Base-by-base conservation (phyloP, 2,113 vertebrate species). In the Helogale parvula region DNA sequence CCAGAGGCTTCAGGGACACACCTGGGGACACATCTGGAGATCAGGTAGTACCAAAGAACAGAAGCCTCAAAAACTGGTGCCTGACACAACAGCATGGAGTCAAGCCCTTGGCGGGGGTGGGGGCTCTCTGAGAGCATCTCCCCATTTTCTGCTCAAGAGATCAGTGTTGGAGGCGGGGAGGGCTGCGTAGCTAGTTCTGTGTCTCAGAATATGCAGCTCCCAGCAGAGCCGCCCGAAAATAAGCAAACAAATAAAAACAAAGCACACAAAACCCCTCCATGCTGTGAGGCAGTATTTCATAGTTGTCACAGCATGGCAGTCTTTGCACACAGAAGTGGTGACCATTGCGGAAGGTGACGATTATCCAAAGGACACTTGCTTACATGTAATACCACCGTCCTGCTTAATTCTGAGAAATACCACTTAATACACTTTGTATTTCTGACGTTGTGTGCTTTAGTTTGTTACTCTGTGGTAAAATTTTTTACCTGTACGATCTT, bases 351-450 rank as follows among this genome's bases (percentile, higher is more conserved):
- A 93, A 92, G 79, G n/a, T 84, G 41, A 89, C 71, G 50, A 10
- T 83, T 52, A 11, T 71, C 60, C 45, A 71, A 88, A 83, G 76
- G 82, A 88, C 13, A 52, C 50, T 33, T 60, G 45, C 66, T 72
- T n/a, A 23, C 23, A 7, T 41, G 16, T 5, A 45, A 2, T 45
- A 63, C 31, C 54, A 1, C 47, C 47, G 6, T 83, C 52, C 68
- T 72, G 57, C 45, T 47, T 74, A 88, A n/a, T 88, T 90, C 74
- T 88, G 52, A 94, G 52, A 92, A 79, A 35, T 92, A 33, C 63
- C 83, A 1, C 63, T 92, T 88, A 84, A 54, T 85, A 5, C 52
- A 71, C 3, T 91, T 21, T 81, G 2, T 87, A 68, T 76, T 92
- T 68, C 45, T 91, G 21, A 47, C 4, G 82, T 72, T 25, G 19